Evolutionary conservation across 2,888 invertebrate species (phyloP), one percentile per base, ranked within the genome.

Genomic region (Heliconius sara): DNA sequence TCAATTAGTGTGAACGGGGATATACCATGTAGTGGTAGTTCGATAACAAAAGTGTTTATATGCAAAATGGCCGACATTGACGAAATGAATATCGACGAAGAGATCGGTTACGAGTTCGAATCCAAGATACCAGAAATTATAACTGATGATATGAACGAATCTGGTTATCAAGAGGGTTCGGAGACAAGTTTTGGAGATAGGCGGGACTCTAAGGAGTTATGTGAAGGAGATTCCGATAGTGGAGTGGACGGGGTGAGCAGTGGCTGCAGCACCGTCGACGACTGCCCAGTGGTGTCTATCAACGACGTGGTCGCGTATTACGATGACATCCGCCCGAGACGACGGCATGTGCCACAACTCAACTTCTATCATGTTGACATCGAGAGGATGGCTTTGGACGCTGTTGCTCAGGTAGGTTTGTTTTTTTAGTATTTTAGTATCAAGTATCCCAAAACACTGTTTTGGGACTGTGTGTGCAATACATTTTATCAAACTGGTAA

Each of bases 241-340:
- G 96, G 96, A 72, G 96, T 96, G 85, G 96, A 96, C 79, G 96
- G 96, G 65, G 95, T 96, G 79, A 96, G 96, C 89, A 95, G 95
- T 84, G 95, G 96, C 13, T 96, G 96, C 85, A 96, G 96, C 86
- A 92, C 96, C 65, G 96, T 93, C 66, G 96, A 96, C 80, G 95
- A 95, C 87, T 96, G 96, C 86, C 95, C 95, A 25, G 95, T 95
- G 84, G 95, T 95, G 85, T 95, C 95, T 3, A 94, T 95, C 81
- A 95, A 95, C 77, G 95, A 95, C 80, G 95, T 95, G 82, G 94
- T 95, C 79, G 95, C 95, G 75, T 95, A 95, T 81, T 95, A 95
- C 79, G 95, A 95, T 74, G 93, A 94, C 83, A 90, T 95, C 72
- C 86, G 94, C 52, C 95, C 94, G 82, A 85, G 95, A 86, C 86